These are phyloP conservation scores for Parauchenoglanis punctatus DNA, from an alignment of 2,797 vertebrate species.

Conservation along the genomic window DNA sequence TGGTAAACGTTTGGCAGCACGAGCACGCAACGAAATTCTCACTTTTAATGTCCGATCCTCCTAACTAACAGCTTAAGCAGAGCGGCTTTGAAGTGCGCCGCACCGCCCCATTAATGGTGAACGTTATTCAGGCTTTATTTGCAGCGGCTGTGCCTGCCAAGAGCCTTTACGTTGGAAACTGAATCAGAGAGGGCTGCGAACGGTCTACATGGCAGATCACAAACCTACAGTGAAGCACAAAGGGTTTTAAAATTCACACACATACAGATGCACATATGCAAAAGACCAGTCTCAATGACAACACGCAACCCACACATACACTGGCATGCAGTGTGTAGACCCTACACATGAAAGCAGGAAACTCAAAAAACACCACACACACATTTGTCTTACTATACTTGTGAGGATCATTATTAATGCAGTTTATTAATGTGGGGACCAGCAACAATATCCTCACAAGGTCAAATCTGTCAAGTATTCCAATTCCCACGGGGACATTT, in stretches of 20 bases:
- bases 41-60: slow-evolving; percentile 71
- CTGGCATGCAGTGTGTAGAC: slow-evolving; percentile 2
- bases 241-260: slow-evolving; percentile 33
- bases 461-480: background rate
- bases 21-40: slow-evolving; percentile 67
- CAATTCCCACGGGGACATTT: too few relatives aligned
- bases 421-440: background rate
- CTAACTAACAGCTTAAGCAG: slow-evolving; percentile 72
- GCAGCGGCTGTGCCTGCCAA: slow-evolving; percentile 63
- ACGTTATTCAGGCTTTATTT: slow-evolving; percentile 74
- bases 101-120: slow-evolving; percentile 69
- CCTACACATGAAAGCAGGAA: background rate
- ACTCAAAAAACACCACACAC: slow-evolving; percentile 7
- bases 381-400: background rate
- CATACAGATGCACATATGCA: slow-evolving; percentile 25
- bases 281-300: background rate
- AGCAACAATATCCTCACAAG: background rate
- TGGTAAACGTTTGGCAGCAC: slow-evolving; percentile 72
- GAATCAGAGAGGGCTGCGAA: slow-evolving; percentile 62
- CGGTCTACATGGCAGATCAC: slow-evolving; percentile 52
- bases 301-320: slow-evolving; percentile 6
- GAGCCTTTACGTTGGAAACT: slow-evolving; percentile 67
- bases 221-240: slow-evolving; percentile 39
- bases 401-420: background rate
- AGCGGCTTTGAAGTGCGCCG: slow-evolving; percentile 73